Percentiles rank a stretch among this genome's conserved stretches.
Evolutionary conservation across 2,888 invertebrate species (phyloP).

Genomic region (Cremastinae sp.): DNA sequence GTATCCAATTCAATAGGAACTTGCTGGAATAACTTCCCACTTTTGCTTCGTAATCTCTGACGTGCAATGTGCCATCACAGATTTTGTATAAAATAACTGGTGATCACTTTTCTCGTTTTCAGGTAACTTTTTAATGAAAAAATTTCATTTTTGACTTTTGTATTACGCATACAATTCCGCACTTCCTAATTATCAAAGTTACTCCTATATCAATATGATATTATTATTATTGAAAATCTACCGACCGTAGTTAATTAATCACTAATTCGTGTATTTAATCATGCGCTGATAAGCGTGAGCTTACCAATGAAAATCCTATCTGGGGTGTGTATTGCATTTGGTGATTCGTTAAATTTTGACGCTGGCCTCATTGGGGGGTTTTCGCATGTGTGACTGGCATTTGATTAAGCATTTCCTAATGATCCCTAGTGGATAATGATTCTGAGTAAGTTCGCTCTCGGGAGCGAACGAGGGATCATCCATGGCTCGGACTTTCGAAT

Average conservation of each 20-base stretch:
- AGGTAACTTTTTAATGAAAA: too few relatives aligned
- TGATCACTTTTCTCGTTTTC: too few relatives aligned
- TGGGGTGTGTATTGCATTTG: slow-evolving; percentile 38
- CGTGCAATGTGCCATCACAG: too few relatives aligned
- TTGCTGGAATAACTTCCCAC: too few relatives aligned
- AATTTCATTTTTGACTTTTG: neutral
- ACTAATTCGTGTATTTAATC: neutral
- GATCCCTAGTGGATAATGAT: slow-evolving; percentile 50
- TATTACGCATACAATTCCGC: too few relatives aligned
- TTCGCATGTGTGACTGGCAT: slow-evolving; percentile 42
- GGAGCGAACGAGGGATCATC: slow-evolving; percentile 46
- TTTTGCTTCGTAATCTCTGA: too few relatives aligned
- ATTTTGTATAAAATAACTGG: too few relatives aligned
- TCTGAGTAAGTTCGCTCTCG: slow-evolving; percentile 21
- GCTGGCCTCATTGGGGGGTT: slow-evolving; percentile 21
- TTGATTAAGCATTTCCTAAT: slow-evolving; percentile 53
- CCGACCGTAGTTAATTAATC: slow-evolving; percentile 37
- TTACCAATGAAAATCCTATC: slow-evolving; percentile 49
- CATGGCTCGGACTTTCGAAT: slow-evolving; percentile 45
- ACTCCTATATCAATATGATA: too few relatives aligned
- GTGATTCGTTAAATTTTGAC: slow-evolving; percentile 56
- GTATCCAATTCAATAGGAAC: too few relatives aligned
- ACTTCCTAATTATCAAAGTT: too few relatives aligned
- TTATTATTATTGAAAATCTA: slow-evolving; percentile 1
- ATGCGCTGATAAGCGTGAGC: slow-evolving; percentile 10